Percentiles rank a stretch among this genome's conserved stretches.
phyloP scores from a whole-genome alignment of 2,113 vertebrate genomes.

The Corydoras maculifer region DNA sequence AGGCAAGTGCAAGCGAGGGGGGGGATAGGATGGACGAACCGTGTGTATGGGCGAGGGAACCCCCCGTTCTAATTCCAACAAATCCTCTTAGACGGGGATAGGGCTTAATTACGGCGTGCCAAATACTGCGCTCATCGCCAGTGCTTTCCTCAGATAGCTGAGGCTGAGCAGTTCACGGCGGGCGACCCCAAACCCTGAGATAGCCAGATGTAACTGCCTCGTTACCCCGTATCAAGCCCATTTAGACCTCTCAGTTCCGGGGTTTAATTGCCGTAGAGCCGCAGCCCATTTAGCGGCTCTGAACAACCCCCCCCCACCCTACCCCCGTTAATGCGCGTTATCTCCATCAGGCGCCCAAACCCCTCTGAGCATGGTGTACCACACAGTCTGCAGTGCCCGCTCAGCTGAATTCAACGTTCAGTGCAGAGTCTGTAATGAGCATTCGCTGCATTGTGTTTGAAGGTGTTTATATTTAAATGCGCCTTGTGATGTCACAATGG shows the following conservation, averaged over 20 bases:
- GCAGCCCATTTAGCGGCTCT: conserved; percentile 7
- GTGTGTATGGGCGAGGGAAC: conserved; percentile 18
- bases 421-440: too few species aligned
- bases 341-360: conserved; percentile 7
- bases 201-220: conserved; percentile 20
- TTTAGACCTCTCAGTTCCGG: conserved; percentile 23
- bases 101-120: conserved; percentile 64
- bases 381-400: too few species aligned
- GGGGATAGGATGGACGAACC: conserved; percentile 21
- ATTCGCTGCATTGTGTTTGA: too few species aligned
- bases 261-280: conserved; percentile 22
- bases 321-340: conserved; percentile 22
- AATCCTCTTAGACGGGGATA: conserved; percentile 67
- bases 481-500: too few species aligned
- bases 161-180: conserved; percentile 13
- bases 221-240: conserved; percentile 16
- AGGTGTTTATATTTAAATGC: too few species aligned
- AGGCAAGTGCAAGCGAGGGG: conserved; percentile 5
- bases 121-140: conserved; percentile 47
- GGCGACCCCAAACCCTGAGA: not conserved
- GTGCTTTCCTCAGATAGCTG: conserved; percentile 45
- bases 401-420: too few species aligned
- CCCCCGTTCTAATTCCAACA: conserved; percentile 63
- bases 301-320: not conserved
- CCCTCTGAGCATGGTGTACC: not conserved